Evolutionary conservation across 2,888 invertebrate species (phyloP), one percentile per base, ranked within the genome.

Genomic region (Lomographa bimaculata): DNA sequence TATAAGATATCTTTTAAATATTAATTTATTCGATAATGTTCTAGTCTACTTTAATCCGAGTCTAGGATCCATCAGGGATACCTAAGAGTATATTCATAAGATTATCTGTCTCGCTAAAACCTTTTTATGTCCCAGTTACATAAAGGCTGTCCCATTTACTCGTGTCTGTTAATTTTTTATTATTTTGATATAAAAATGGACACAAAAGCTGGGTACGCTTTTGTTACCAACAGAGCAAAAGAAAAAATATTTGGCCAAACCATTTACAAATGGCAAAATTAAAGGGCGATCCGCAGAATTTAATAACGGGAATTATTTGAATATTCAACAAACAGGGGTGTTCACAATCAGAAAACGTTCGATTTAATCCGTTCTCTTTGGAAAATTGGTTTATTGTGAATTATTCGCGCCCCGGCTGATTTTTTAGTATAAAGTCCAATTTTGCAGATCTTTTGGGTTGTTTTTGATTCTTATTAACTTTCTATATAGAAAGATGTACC

Each of bases 261-360:
- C 43, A 50, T 49, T 49, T 50, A 39, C 46, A 46, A 45, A 38
- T 43, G 34, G 35, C 41, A 27, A 50, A 65, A 67, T 64, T 61
- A 67, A 67, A 64, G 51, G 53, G 53, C 58, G 43, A 66, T 65
- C 59, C 51, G 42, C 45, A 43, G 50, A 55, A 64, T 66, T 66
- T 67, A 68, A 66, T 68, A 66, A 68, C 53, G 38, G 55, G 47
- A 46, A 37, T 32, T 46, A 60, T 61, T 64, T 65, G 63, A 70
- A 71, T 71, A 68, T 70, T 70, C 63, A 65, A 62, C 58, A 54
- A 58, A 49, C 44, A 39, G n/a, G 40, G 54, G 57, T 59, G 57
- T 57, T 51, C 55, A 40, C 50, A 37, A 43, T 55, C 49, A 45
- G 52, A 45, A 60, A 66, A 56, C 58, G 51, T 56, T 59, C 57